Evolutionary conservation across 2,113 vertebrate species (phyloP), one percentile per base, ranked within the genome.

Genomic region (Campylomormyrus tamandua): DNA sequence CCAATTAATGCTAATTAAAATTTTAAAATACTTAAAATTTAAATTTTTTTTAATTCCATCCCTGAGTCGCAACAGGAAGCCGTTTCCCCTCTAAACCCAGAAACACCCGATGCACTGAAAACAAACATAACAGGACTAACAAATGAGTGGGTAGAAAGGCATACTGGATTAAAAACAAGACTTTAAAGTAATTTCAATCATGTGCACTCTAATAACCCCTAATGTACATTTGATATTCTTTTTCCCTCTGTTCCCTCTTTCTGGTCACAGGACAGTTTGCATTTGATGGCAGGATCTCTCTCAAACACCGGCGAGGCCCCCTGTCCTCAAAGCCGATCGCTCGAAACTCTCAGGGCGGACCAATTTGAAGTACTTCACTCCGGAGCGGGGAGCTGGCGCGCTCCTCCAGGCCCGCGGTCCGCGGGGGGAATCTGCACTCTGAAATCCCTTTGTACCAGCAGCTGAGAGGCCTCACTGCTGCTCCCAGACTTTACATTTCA

Each of bases 381-480:
- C 88, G 74, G 88, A 91, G 93, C 90, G 90, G 92, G 92, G 89
- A 90, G 91, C 89, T 87, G 91, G 90, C 90, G 87, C 89, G 91
- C 88, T 92, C 92, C 90, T 91, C 91, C 92, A 92, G 91, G 92
- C 92, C 90, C 87, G 88, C 19, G 21, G 88, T 92, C 90, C 89
- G 90, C 90, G 19, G 89, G 91, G 91, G 90, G 90, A 70, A 90
- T 92, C 88, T 84, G 92, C 89, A 87, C 94, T 91, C 93, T 93
- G 70, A 89, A 92, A 94, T 94, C 93, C 94, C 94, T 95, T 95
- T 92, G 94, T 93, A 88, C 89, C 91, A 92, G 95, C 96, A 96
- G 95, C 95, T 94, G 95, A 96, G 94, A 92, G 74, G 90, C 91
- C 94, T 94, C 94, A 91, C 89, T 94, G 87, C 85, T 83, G 91